Evolutionary conservation across 2,797 vertebrate species (phyloP), one percentile per base, ranked within the genome.

Genomic region (Babyrousa celebensis): DNA sequence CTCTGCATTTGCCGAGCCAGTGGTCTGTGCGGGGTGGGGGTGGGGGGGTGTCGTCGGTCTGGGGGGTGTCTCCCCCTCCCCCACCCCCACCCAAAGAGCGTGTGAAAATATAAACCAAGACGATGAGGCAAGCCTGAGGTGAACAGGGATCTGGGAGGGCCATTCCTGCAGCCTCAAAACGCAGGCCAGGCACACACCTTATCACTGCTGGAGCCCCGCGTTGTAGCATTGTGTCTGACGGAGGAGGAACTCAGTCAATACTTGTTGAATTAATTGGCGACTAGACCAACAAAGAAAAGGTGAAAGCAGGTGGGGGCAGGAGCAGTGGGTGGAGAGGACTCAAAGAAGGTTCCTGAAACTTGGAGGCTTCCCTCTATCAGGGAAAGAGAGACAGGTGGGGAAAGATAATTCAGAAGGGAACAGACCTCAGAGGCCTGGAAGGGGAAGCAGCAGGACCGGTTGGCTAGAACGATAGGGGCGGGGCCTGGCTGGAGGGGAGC

Each of bases 331-430:
- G 18, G 27, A 48, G 40, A 78, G 40, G 21, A 60, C 74, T 75
- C 29, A 52, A 80, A 62, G 74, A 87, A 63, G 32, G 43, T 16
- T 85, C 58, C 88, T 15, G 4, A 32, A 83, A 68, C 36, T 15
- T 74, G 12, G 25, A 71, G 68, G 85, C 77, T 83, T 89, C 56
- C 67, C 6, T 70, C 54, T 63, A 12, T 23, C 14, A 48, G 65
- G 32, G 29, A 92, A 90, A 79, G 40, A 87, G 20, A 10, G 48
- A 77, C 6, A 67, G 32, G 27, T 23, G 4, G 67, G 56, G 78
- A 29, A n/a, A 95, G 72, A 70, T 17, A 62, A 87, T 54, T 88
- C 48, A 90, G 40, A 83, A 68, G 65, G 56, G 43, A 32, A 43
- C 0, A 11, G 3, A 93, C 86, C 85, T 82, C 85, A 86, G 80